These are phyloP conservation scores for Drosophila affinis DNA, from an alignment of 2,888 invertebrate species.

Conservation along the genomic window DNA sequence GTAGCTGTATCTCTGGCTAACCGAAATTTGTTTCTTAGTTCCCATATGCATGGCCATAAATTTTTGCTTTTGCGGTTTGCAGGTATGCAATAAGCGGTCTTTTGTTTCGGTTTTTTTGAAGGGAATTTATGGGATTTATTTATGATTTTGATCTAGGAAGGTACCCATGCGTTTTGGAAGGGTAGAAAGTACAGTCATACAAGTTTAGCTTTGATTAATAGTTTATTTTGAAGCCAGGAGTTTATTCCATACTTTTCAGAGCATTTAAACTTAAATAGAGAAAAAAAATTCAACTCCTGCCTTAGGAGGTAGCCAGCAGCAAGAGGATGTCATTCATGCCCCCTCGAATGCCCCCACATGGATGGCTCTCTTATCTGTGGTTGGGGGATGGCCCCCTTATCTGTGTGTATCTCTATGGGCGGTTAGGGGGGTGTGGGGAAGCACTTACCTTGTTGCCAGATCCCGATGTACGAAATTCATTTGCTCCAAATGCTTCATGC, in stretches of 20 bases:
- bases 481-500: constrained; percentile 95
- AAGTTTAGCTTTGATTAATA: background rate
- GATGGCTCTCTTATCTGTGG: too few species aligned
- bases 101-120: background rate
- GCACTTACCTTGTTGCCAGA: constrained; percentile 90
- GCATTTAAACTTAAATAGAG: background rate
- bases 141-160: constrained; percentile 14
- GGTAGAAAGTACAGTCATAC: too few species aligned
- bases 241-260: background rate
- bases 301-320: background rate
- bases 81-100: constrained; percentile 40
- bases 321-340: background rate
- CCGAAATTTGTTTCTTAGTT: constrained; percentile 26
- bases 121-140: constrained; percentile 2
- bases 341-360: too few species aligned
- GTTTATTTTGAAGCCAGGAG: background rate
- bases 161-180: too few species aligned
- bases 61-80: constrained; percentile 19
- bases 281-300: background rate
- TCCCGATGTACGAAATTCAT: constrained; percentile 94
- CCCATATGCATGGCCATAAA: constrained; percentile 44
- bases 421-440: constrained; percentile 17
- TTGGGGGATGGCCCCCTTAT: background rate
- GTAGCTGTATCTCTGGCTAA: background rate
- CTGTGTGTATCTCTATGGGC: constrained; percentile 43